phyloP scores from a whole-genome alignment of 1,140 invertebrate species.

The Camponotus pennsylvanicus region DNA sequence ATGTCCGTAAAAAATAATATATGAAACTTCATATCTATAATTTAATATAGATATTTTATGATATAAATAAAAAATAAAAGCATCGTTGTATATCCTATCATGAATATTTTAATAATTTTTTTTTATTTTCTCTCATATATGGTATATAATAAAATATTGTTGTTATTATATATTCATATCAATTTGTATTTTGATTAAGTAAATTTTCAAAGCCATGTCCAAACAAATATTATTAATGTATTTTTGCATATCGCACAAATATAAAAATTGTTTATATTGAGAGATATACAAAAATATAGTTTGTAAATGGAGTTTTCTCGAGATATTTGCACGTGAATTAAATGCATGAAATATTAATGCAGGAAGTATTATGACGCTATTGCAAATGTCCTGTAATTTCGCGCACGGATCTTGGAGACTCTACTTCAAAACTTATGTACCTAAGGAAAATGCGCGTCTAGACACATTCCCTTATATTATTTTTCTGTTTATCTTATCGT shows the following conservation, averaged over 20 bases:
- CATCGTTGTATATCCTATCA: neutral
- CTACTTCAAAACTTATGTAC: neutral
- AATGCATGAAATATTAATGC: neutral
- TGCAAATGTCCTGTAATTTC: neutral
- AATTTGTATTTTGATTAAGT: neutral
- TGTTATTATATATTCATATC: neutral
- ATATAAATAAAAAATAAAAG: constrained; percentile 6
- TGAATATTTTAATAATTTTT: neutral
- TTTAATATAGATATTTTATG: neutral
- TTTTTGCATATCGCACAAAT: neutral
- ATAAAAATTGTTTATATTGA: neutral
- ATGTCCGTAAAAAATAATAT: neutral
- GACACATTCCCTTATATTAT: constrained; percentile 27
- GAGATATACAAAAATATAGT: neutral
- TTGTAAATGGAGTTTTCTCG: neutral
- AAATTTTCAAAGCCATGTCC: neutral
- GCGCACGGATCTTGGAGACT: neutral
- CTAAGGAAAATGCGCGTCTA: constrained; percentile 2
- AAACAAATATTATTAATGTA: neutral
- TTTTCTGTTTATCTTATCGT: constrained; percentile 23
- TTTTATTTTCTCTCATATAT: neutral
- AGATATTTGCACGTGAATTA: neutral
- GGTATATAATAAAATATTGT: neutral
- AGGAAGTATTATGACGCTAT: neutral
- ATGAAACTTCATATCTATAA: neutral